Evolutionary conservation across 2,888 invertebrate genomes (phyloP), one percentile per base, ranked within the genome.

Genomic region (Oscheius sp.): DNA sequence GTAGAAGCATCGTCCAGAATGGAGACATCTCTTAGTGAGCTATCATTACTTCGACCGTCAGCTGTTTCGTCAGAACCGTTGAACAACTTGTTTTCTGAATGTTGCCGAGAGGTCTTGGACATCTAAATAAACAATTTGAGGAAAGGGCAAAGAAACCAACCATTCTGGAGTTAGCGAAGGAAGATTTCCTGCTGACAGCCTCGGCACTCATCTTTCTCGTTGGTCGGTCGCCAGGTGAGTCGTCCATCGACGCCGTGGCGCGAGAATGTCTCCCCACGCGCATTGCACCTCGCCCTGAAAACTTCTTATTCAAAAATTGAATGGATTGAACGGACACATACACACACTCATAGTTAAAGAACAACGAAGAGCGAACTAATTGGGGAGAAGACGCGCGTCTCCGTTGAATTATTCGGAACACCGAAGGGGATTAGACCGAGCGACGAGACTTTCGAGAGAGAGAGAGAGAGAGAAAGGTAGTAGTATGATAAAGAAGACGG

Each of bases 121-220:
- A 77, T 68, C 74, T 74, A 67, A 28, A 74, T 67, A n/a, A n/a
- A n/a, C n/a, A n/a, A n/a, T n/a, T n/a, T n/a, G n/a, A n/a, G n/a
- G n/a, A n/a, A n/a, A n/a, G n/a, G n/a, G n/a, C n/a, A n/a, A n/a
- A n/a, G 22, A 6, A 17, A 51, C 78, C 65, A 20, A 78, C 80
- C 73, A 80, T 70, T 70, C 75, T 71, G 8, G 76, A 72, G 50
- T 78, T 79, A 41, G 72, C 79, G 67, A 80, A 80, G 26, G 78
- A 78, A 1, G 77, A 73, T 41, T 80, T 80, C 45, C 80, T 47
- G 22, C 72, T 71, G 36, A 80, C 74, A 0, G 79, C 79, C 54
- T 80, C 79, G 3, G 76, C 77, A 30, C 73, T 73, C 75, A 80
- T 74, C 67, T 80, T 80, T 32, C 80, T 49, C 9, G 67, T 71